Evolutionary conservation across 2,888 invertebrate species (phyloP).

Genomic region (Caenorhabditis parvicauda): DNA sequence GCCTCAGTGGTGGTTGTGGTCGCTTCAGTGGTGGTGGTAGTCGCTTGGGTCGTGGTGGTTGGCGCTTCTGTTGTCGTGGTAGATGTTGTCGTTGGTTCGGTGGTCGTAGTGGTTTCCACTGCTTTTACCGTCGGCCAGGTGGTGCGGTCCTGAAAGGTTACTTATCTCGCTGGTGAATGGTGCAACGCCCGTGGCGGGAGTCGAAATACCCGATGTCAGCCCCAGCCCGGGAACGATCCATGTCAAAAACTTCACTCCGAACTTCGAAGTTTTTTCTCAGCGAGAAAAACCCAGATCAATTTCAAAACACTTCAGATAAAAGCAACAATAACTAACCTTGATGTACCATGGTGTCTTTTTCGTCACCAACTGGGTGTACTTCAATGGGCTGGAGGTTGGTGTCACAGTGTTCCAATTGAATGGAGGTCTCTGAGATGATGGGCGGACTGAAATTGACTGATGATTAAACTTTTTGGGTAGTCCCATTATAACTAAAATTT

Average conservation of each 20-base stretch:
- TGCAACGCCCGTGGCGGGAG: no score
- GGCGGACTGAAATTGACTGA: slow-evolving; percentile 19
- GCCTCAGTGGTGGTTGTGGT: slow-evolving; percentile 14
- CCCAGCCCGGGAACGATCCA: no score
- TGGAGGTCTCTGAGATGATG: slow-evolving; percentile 37
- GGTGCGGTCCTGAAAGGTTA: slow-evolving; percentile 25
- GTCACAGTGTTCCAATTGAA: slow-evolving; percentile 54
- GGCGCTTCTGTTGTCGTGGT: slow-evolving; percentile 15
- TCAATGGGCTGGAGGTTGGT: slow-evolving; percentile 38
- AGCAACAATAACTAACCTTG: slow-evolving; percentile 32
- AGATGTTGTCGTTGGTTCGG: slow-evolving; percentile 9
- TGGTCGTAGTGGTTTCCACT: slow-evolving; percentile 18
- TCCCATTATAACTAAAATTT: not conserved
- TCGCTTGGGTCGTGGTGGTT: slow-evolving; percentile 13
- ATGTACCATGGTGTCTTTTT: slow-evolving; percentile 56
- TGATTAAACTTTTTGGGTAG: no score
- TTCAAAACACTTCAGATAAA: not conserved
- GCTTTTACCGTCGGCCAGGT: slow-evolving; percentile 40
- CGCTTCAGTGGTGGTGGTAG: slow-evolving; percentile 15
- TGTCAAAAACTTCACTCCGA: no score
- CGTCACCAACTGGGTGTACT: slow-evolving; percentile 17
- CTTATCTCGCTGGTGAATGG: no score
- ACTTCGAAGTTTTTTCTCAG: no score
- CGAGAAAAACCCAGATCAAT: not conserved
- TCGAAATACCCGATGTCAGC: no score